These are phyloP conservation scores for Platycheirus albimanus DNA, from an alignment of 2,888 invertebrate genomes.

Conservation along the genomic window DNA sequence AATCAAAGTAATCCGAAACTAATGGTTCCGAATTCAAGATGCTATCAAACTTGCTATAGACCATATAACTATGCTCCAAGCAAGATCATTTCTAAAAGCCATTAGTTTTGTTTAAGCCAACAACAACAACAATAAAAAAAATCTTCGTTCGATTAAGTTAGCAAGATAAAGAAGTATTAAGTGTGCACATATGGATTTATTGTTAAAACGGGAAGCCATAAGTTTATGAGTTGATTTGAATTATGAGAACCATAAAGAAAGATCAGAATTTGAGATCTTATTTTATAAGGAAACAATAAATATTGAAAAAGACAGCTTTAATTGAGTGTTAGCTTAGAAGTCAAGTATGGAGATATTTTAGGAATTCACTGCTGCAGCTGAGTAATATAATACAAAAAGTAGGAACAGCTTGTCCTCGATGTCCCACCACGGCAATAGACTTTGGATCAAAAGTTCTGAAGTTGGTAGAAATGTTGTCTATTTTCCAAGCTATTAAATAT, in stretches of 20 bases:
- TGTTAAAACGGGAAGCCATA: constrained; percentile 18
- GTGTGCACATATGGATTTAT: constrained; percentile 15
- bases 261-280: background rate
- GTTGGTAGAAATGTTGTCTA: too few relatives aligned
- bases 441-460: too few relatives aligned
- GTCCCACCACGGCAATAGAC: too few relatives aligned
- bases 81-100: constrained; percentile 44
- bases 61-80: background rate
- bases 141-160: constrained; percentile 22
- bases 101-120: constrained; percentile 46
- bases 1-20: constrained; percentile 60
- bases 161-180: constrained; percentile 7
- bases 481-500: too few relatives aligned
- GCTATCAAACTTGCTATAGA: constrained; percentile 28
- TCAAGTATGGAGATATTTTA: too few relatives aligned
- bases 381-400: too few relatives aligned
- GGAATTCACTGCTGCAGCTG: too few relatives aligned
- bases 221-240: constrained; percentile 11
- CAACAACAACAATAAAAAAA: background rate
- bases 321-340: background rate
- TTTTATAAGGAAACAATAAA: constrained; percentile 15
- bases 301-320: background rate
- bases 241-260: background rate
- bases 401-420: too few relatives aligned
- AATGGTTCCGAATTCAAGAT: constrained; percentile 58